Evolutionary conservation across 2,797 vertebrate genomes (phyloP).

Genomic region (Loris lydekkerianus): DNA sequence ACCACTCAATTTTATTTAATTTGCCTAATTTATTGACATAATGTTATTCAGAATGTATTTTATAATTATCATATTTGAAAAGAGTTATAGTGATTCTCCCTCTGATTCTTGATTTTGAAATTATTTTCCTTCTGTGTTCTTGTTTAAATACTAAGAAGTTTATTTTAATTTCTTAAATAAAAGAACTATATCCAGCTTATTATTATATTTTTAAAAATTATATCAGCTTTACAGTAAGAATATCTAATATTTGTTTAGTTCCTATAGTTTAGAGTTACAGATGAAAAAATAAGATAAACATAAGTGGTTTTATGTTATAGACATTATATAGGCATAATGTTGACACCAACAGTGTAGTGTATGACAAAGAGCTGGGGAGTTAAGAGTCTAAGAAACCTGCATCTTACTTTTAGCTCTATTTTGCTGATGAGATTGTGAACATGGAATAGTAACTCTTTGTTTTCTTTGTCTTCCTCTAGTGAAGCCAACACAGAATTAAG

Average conservation of each 20-base stretch:
- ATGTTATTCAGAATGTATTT: not conserved
- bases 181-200: not conserved
- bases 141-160: not conserved
- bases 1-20: not conserved
- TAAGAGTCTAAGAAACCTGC: not conserved
- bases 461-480: not conserved
- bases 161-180: not conserved
- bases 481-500: not conserved
- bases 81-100: not conserved
- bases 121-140: not conserved
- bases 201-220: not conserved
- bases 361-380: not conserved
- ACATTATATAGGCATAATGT: not conserved
- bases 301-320: not conserved
- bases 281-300: not conserved
- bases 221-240: not conserved
- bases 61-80: not conserved
- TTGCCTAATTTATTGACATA: not conserved
- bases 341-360: no score
- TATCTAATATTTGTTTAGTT: not conserved
- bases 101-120: not conserved
- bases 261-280: not conserved
- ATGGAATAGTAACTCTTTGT: not conserved
- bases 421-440: not conserved
- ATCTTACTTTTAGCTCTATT: not conserved